Conservation (phyloP, 2,113 vertebrate species). For the Puntigrus tetrazona region DNA sequence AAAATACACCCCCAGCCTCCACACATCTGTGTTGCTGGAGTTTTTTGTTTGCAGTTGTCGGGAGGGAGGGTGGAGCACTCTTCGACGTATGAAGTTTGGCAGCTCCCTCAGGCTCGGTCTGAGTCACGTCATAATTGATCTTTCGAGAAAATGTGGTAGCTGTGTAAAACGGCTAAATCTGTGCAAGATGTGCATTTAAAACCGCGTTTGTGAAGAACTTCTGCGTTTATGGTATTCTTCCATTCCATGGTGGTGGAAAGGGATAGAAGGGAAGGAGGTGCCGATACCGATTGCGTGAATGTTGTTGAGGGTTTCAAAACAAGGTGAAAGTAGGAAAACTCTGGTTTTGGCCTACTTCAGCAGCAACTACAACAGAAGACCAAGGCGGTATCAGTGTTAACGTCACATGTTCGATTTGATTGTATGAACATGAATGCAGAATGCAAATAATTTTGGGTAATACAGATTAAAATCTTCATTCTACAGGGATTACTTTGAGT, state of each 20-base stretch:
- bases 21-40: constrained; percentile 49
- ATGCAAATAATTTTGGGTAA: too few species aligned
- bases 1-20: constrained; percentile 64
- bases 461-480: not conserved
- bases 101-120: constrained; percentile 71
- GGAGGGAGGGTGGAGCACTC: constrained; percentile 70
- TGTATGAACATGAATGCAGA: not conserved
- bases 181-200: constrained; percentile 69
- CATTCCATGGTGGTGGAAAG: constrained; percentile 53
- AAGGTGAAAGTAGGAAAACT: constrained; percentile 41
- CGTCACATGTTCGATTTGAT: not conserved
- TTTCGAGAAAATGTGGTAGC: constrained; percentile 73
- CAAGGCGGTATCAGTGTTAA: not conserved
- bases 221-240: constrained; percentile 51
- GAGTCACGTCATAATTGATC: constrained; percentile 77
- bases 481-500: not conserved
- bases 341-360: not conserved
- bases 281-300: constrained; percentile 21
- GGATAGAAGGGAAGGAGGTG: constrained; percentile 51
- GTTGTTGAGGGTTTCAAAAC: constrained; percentile 18
- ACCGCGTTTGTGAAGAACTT: constrained; percentile 46
- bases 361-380: not conserved
- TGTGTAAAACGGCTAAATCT: constrained; percentile 67
- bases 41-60: constrained; percentile 69
- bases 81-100: constrained; percentile 67